Evolutionary conservation across 1,140 invertebrate genomes (phyloP), one percentile per base, ranked within the genome.

Genomic region (Heliothis virescens): DNA sequence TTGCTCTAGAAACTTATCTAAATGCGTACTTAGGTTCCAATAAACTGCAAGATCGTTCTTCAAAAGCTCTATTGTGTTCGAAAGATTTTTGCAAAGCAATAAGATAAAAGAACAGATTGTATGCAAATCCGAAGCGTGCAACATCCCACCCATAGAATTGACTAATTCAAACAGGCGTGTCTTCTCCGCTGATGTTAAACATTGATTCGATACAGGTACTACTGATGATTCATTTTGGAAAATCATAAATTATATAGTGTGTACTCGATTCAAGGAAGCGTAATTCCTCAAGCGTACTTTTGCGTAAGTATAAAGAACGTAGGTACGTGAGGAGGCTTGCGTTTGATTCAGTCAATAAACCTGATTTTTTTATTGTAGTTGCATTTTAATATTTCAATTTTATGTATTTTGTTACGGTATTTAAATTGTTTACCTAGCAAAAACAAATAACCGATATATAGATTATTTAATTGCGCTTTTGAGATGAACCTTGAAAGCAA

Each of bases 141-240:
- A 62, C 57, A 62, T 69, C 41, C 75, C 75, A 75, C 79, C 80
- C 52, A 63, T 77, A 59, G 74, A 67, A 81, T 81, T 78, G 59
- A 62, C 73, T 75, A 75, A 75, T 62, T n/a, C 53, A 75, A 75
- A 75, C 53, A 75, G 73, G 57, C 73, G 73, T 62, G 47, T 52
- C 59, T 47, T 29, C 18, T n/a, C n/a, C n/a, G n/a, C n/a, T n/a
- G 57, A 75, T 75, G 18, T 60, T 74, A 29, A 59, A 74, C 50
- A 48, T 47, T 65, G 41, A 48, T 65, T 65, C 62, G 41, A 52
- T 12, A n/a, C 34, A 34, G 34, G n/a, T 1, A 3, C n/a, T 29
- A 59, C n/a, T 59, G 55, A 59, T 59, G 72, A 73, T 52, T 41
- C 9, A 57, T 41, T 29, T 52, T 21, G 5, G 11, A 53, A 48